Conservation (phyloP, 2,797 vertebrate species). For the Borostomias antarcticus region DNA sequence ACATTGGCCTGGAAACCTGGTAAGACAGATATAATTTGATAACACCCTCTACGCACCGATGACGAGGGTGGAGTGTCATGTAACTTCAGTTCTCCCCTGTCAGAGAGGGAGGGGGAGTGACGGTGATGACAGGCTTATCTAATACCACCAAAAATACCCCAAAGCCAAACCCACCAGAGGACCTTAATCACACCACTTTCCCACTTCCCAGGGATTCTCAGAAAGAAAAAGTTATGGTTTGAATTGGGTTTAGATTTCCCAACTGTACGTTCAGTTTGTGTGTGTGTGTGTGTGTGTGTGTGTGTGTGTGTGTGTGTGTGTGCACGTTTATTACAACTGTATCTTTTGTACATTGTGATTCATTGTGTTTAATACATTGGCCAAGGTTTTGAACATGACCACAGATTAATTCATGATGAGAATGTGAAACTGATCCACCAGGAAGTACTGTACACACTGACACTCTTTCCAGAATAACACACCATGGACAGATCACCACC, state of each 20-base stretch:
- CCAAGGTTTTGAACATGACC: neutral
- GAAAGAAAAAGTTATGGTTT: slow-evolving; percentile 35
- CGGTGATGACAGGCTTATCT: slow-evolving; percentile 41
- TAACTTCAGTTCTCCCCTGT: slow-evolving; percentile 32
- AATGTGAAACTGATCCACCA: neutral
- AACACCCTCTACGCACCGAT: slow-evolving; percentile 30
- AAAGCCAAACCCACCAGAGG: slow-evolving; percentile 51
- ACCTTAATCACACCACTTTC: slow-evolving; percentile 52
- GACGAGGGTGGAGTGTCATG: slow-evolving; percentile 26
- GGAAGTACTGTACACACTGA: too few species aligned
- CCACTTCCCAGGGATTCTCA: slow-evolving; percentile 40
- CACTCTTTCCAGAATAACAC: too few species aligned
- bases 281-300: slow-evolving; percentile 35
- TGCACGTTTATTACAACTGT: too few species aligned
- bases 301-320: neutral
- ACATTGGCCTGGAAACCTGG: slow-evolving; percentile 23
- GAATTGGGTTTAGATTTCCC: slow-evolving; percentile 28
- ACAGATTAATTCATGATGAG: neutral
- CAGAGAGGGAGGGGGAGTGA: slow-evolving; percentile 25
- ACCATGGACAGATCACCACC: neutral
- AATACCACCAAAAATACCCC: slow-evolving; percentile 54
- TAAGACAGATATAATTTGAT: slow-evolving; percentile 31
- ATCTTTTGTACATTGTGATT: neutral
- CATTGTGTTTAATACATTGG: neutral
- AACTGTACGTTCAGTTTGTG: too few species aligned